Percentiles rank a stretch among this genome's conserved stretches.
Conservation (phyloP, 2,797 vertebrate genomes). For the Rhincodon typus region DNA sequence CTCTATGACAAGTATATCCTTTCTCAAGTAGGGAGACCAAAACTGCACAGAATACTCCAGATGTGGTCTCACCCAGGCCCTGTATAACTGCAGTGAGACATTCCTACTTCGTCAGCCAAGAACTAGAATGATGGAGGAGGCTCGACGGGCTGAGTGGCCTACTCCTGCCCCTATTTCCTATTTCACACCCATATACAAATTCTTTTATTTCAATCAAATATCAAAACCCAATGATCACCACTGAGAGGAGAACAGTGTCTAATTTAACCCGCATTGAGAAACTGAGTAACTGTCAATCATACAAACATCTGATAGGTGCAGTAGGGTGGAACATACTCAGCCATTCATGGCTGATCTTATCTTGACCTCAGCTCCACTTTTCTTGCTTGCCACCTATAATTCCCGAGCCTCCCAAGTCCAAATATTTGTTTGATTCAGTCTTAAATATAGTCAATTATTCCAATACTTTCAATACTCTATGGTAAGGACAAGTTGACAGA, state of each 20-base stretch:
- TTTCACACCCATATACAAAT: no score
- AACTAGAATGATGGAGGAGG: no score
- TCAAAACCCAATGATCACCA: not conserved
- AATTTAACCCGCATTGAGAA: not conserved
- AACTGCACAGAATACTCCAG: no score
- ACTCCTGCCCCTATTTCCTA: no score
- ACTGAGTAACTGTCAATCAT: not conserved
- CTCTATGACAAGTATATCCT: no score
- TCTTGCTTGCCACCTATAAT: not conserved
- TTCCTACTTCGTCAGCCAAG: no score
- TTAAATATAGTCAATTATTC: not conserved
- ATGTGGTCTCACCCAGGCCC: no score
- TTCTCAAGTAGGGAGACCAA: no score
- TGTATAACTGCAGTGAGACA: no score
- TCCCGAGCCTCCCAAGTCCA: not conserved
- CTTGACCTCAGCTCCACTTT: not conserved
- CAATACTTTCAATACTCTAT: not conserved
- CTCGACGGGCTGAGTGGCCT: no score
- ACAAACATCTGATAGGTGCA: not conserved
- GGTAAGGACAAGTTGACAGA: not conserved
- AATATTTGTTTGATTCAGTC: not conserved
- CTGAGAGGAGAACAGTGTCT: not conserved
- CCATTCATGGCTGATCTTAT: not conserved
- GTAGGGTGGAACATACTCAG: not conserved
- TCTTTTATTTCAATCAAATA: no score